Evolutionary conservation across 2,888 invertebrate species (phyloP).

Genomic region (Lasioglossum leucozonium): DNA sequence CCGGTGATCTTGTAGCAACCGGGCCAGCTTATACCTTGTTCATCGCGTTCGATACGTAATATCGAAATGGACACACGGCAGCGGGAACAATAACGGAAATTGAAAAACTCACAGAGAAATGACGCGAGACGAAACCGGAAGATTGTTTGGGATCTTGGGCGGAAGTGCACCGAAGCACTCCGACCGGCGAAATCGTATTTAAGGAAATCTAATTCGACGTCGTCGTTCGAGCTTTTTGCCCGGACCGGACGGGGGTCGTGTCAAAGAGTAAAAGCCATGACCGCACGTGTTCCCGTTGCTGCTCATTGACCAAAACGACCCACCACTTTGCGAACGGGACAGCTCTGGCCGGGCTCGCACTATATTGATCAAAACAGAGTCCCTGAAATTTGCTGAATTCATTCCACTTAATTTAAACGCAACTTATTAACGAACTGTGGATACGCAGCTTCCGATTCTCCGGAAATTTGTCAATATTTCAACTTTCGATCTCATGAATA

Average conservation of each 20-base stretch:
- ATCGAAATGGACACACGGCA: constrained; percentile 23
- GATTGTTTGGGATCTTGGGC: constrained; percentile 35
- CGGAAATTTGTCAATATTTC: too few relatives aligned
- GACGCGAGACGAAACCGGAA: constrained; percentile 16
- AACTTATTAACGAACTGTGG: neutral
- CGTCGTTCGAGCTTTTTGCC: constrained; percentile 45
- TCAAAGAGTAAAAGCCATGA: constrained; percentile 51
- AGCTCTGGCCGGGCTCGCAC: neutral
- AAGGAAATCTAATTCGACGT: constrained; percentile 51
- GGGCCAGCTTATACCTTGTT: constrained; percentile 20
- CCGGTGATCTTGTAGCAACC: constrained; percentile 28
- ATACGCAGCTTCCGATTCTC: too few relatives aligned
- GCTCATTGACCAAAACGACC: constrained; percentile 30
- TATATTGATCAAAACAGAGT: neutral
- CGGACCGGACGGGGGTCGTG: constrained; percentile 27
- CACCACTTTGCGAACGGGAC: constrained; percentile 22
- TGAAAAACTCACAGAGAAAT: constrained; percentile 37
- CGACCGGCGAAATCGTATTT: constrained; percentile 47
- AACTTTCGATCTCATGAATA: neutral
- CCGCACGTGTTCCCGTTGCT: neutral
- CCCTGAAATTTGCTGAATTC: neutral
- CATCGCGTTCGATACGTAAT: constrained; percentile 29
- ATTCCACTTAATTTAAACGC: neutral
- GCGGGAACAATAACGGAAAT: constrained; percentile 47
- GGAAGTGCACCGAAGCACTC: constrained; percentile 32